These are phyloP conservation scores for Galemys pyrenaicus DNA, from an alignment of 2,113 vertebrate species.

Conservation along the genomic window DNA sequence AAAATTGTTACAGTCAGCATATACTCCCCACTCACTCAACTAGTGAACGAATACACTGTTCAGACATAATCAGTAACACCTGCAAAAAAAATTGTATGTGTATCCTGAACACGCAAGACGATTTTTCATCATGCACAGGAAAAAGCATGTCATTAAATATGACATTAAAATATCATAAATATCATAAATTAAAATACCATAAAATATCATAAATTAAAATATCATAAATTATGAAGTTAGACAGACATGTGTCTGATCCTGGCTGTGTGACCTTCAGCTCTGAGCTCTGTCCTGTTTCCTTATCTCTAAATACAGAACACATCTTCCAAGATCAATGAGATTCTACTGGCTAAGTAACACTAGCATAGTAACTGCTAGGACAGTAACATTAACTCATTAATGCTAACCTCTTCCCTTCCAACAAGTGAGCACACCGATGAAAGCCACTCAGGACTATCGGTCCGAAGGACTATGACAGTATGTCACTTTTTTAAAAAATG, in stretches of 20 bases:
- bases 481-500: background rate
- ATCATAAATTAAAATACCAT: too few species aligned
- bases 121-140: background rate
- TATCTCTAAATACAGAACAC: background rate
- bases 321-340: background rate
- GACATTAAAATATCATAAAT: too few species aligned
- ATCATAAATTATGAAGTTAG: background rate
- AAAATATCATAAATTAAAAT: too few species aligned
- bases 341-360: background rate
- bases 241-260: background rate
- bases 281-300: background rate
- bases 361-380: background rate
- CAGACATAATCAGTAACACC: background rate
- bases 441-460: background rate
- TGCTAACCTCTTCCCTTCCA: background rate
- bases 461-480: background rate
- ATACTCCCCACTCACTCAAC: background rate
- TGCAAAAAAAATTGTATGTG: background rate
- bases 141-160: background rate
- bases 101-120: background rate
- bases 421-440: background rate
- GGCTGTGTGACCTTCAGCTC: background rate
- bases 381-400: background rate
- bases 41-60: background rate
- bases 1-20: background rate